Percentiles rank a stretch among this genome's conserved stretches.
phyloP scores from a whole-genome alignment of 2,113 vertebrate genomes.

The Cervus canadensis region DNA sequence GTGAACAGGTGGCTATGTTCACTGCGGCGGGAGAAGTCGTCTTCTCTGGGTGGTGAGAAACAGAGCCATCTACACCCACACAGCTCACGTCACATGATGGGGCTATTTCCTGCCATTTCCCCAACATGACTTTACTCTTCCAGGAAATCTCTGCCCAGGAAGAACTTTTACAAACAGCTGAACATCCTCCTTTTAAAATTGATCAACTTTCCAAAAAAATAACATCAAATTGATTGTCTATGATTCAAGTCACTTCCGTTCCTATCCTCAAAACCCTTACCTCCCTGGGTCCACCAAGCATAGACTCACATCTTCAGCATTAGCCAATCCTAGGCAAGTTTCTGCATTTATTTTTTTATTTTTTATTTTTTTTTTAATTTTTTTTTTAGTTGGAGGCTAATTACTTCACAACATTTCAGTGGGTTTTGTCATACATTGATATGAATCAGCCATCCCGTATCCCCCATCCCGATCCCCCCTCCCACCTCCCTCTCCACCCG shows the following conservation, averaged over 20 bases:
- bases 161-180: background rate
- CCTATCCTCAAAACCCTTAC: background rate
- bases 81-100: accelerated
- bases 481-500: too few relatives aligned
- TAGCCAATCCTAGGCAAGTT: background rate
- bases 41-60: background rate
- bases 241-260: background rate
- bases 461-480: too few relatives aligned
- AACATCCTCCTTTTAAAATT: background rate
- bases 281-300: background rate
- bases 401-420: too few relatives aligned
- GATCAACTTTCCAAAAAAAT: background rate
- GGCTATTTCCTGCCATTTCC: background rate
- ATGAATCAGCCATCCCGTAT: too few relatives aligned
- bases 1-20: background rate
- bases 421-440: too few relatives aligned
- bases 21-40: accelerated
- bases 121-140: background rate
- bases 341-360: background rate
- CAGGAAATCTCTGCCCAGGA: background rate
- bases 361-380: too few relatives aligned
- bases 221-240: background rate
- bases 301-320: background rate
- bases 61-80: background rate
- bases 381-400: too few relatives aligned